Evolutionary conservation across 2,888 invertebrate genomes (phyloP).

Genomic region (Amblyjoppa fuscipennis): DNA sequence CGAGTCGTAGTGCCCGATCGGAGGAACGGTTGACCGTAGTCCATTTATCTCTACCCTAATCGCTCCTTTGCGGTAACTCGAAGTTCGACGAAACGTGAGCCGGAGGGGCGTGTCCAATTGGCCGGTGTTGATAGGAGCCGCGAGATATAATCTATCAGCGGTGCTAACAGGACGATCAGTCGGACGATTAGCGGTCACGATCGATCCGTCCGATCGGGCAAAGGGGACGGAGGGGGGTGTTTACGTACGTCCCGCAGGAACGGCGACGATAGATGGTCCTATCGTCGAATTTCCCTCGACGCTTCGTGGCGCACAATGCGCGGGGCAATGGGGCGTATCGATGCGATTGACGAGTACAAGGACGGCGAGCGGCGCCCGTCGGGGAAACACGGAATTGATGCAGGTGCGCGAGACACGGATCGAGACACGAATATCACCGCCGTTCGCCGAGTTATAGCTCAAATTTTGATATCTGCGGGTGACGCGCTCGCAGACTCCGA

Average conservation of each 20-base stretch:
- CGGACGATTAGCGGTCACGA: slow-evolving; percentile 26
- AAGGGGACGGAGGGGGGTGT: background rate
- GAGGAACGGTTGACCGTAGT: background rate
- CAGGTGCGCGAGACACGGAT: slow-evolving; percentile 50
- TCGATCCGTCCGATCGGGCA: slow-evolving; percentile 15
- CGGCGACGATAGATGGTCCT: no score
- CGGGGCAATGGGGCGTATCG: slow-evolving; percentile 50
- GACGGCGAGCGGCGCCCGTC: background rate
- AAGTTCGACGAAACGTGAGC: slow-evolving; percentile 1
- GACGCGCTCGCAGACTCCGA: slow-evolving; percentile 32
- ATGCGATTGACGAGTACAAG: slow-evolving; percentile 53
- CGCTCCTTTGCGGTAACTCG: slow-evolving; percentile 1
- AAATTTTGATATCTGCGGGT: slow-evolving; percentile 47
- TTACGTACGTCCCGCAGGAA: no score
- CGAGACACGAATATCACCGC: background rate
- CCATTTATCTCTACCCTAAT: slow-evolving; percentile 20
- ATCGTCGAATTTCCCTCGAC: slow-evolving; percentile 11
- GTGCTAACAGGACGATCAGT: slow-evolving; percentile 5
- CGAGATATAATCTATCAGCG: slow-evolving; percentile 33
- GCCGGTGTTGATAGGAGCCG: background rate
- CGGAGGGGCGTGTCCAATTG: slow-evolving; percentile 1
- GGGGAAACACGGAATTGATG: slow-evolving; percentile 25
- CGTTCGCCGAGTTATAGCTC: slow-evolving; percentile 10
- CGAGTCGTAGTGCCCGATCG: background rate
- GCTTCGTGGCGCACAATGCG: slow-evolving; percentile 7